Conservation (phyloP, 2,113 vertebrate species). For the Xenotilapia flavipinnis region DNA sequence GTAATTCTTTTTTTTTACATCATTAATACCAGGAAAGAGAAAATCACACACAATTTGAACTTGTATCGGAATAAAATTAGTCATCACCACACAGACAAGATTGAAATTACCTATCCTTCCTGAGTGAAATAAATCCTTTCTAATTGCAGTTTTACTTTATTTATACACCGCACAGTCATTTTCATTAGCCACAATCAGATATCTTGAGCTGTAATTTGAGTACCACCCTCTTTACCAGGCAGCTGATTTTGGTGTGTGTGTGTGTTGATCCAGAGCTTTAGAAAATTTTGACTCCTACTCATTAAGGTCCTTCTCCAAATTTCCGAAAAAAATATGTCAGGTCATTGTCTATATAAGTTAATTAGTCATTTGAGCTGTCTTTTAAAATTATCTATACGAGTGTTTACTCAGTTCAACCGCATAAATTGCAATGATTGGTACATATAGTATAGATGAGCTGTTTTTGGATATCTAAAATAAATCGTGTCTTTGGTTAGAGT, state of each 20-base stretch:
- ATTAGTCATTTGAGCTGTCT: neutral
- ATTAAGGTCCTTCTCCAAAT: neutral
- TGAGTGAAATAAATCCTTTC: neutral
- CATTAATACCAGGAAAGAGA: neutral
- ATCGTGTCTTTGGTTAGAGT: neutral
- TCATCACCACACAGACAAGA: neutral
- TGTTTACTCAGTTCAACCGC: neutral
- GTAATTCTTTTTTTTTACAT: neutral
- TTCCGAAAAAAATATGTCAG: neutral
- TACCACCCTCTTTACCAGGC: neutral
- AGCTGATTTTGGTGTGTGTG: neutral
- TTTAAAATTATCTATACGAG: neutral
- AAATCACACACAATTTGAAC: neutral
- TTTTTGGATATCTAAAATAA: neutral
- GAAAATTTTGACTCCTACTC: neutral
- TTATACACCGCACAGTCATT: neutral
- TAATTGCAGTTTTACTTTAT: slow-evolving; percentile 8
- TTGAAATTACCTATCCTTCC: neutral
- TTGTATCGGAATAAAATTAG: neutral
- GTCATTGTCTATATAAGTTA: neutral
- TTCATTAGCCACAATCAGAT: neutral
- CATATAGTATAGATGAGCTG: neutral
- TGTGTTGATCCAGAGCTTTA: neutral
- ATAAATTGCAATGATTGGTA: neutral
- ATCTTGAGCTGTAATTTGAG: neutral